Conservation (phyloP, 2,888 invertebrate genomes). For the Hydropsyche betteni region DNA sequence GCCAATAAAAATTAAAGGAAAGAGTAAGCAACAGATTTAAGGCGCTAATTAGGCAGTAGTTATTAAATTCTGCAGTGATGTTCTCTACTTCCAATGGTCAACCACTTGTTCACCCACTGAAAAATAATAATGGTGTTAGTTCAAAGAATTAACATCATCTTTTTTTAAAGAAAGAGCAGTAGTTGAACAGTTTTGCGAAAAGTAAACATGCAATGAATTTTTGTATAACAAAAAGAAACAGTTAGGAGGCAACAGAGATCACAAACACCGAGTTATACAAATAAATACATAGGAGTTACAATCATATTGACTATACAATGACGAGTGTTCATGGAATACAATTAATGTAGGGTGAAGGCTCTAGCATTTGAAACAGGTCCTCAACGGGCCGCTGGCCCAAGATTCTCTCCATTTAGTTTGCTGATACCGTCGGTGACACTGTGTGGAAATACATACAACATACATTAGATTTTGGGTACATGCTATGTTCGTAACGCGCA, state of each 20-base stretch:
- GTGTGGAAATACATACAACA: conserved; percentile 47
- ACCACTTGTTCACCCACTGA: conserved; percentile 78
- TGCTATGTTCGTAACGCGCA: conserved; percentile 37
- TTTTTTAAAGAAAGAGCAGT: conserved; percentile 25
- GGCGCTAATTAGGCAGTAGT: conserved; percentile 45
- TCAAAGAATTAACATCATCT: conserved; percentile 48
- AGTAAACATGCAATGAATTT: conserved; percentile 12
- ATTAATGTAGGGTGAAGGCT: conserved; percentile 47
- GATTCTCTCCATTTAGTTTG: conserved; percentile 43
- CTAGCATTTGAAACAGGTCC: conserved; percentile 47
- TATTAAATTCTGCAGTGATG: conserved; percentile 45
- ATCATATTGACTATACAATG: conserved; percentile 32
- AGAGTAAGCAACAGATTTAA: conserved; percentile 57
- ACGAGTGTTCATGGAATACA: conserved; percentile 48
- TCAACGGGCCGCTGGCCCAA: conserved; percentile 46
- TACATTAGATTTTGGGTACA: conserved; percentile 47
- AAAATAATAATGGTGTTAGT: conserved; percentile 65
- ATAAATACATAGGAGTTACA: conserved; percentile 22
- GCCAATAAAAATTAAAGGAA: conserved; percentile 54
- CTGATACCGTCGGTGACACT: conserved; percentile 48
- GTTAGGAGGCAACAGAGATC: conserved; percentile 45
- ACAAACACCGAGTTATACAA: conserved; percentile 50
- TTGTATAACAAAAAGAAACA: conserved; percentile 22
- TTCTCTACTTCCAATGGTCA: conserved; percentile 73
- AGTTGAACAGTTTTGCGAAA: conserved; percentile 37